These are phyloP conservation scores for Coluber constrictor DNA, from an alignment of 2,797 vertebrate genomes.

Conservation along the genomic window DNA sequence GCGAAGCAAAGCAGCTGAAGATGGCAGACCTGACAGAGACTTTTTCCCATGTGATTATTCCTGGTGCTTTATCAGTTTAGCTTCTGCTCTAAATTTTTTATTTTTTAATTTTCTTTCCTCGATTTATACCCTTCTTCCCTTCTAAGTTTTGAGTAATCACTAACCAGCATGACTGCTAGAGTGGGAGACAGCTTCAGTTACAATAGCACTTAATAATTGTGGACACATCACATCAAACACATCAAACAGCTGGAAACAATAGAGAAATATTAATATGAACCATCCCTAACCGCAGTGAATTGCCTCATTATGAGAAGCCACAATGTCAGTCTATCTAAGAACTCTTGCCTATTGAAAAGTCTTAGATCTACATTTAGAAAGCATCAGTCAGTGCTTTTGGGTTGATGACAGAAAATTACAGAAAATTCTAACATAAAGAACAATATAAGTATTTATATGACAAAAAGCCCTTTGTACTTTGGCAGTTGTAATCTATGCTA, in stretches of 20 bases:
- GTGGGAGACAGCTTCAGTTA: neutral
- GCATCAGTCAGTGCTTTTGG: neutral
- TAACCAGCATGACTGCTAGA: neutral
- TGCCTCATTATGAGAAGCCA: neutral
- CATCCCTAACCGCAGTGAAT: neutral
- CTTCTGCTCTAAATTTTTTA: neutral
- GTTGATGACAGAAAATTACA: neutral
- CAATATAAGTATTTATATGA: neutral
- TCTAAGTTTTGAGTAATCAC: neutral
- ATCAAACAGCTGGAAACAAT: neutral
- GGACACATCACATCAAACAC: neutral
- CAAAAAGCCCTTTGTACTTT: neutral
- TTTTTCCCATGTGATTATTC: neutral
- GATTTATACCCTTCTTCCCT: neutral
- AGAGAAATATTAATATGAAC: neutral
- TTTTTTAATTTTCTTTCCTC: neutral
- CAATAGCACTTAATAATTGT: neutral
- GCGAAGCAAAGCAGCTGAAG: neutral
- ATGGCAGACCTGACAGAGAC: neutral
- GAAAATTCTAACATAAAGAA: neutral
- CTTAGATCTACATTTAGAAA: neutral
- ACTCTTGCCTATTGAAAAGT: neutral
- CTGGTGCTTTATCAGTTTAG: neutral
- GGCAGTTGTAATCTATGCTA: neutral
- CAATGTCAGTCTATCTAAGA: neutral